These are phyloP conservation scores for Sylvicapra grimmia DNA, from an alignment of 2,113 vertebrate genomes.

Conservation along the genomic window DNA sequence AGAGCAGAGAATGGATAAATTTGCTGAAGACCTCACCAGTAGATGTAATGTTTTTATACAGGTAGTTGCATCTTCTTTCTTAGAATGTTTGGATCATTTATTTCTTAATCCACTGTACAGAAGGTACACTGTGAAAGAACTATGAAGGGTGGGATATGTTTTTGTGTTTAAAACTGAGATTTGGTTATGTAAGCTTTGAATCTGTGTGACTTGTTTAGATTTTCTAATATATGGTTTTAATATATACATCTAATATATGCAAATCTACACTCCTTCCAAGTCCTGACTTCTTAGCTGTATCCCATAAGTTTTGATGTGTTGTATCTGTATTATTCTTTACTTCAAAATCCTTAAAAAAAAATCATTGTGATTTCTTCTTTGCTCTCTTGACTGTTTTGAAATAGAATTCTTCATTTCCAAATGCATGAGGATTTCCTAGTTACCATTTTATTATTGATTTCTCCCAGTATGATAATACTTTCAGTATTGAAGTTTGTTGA, in stretches of 20 bases:
- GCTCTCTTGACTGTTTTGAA: background rate
- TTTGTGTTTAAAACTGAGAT: conserved; percentile 12
- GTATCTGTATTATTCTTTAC: background rate
- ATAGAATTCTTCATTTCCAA: conserved; percentile 19
- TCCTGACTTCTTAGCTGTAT: background rate
- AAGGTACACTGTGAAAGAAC: background rate
- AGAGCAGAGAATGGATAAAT: conserved; percentile 87
- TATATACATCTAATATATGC: background rate
- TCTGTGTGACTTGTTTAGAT: background rate
- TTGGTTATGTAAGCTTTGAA: background rate
- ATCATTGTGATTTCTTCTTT: conserved; percentile 7
- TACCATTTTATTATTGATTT: background rate
- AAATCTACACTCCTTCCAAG: background rate
- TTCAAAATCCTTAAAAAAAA: background rate
- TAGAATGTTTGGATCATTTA: background rate
- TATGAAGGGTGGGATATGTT: background rate
- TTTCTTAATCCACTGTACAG: background rate
- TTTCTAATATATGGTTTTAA: background rate
- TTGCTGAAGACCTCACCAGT: conserved; percentile 92
- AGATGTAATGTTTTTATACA: conserved; percentile 97
- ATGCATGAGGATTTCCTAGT: background rate
- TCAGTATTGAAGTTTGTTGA: background rate
- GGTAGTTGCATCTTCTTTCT: conserved; percentile 77
- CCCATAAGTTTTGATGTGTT: background rate
- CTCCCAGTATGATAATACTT: background rate